phyloP scores from a whole-genome alignment of 2,888 invertebrate genomes.

The Drosophila mettleri region DNA sequence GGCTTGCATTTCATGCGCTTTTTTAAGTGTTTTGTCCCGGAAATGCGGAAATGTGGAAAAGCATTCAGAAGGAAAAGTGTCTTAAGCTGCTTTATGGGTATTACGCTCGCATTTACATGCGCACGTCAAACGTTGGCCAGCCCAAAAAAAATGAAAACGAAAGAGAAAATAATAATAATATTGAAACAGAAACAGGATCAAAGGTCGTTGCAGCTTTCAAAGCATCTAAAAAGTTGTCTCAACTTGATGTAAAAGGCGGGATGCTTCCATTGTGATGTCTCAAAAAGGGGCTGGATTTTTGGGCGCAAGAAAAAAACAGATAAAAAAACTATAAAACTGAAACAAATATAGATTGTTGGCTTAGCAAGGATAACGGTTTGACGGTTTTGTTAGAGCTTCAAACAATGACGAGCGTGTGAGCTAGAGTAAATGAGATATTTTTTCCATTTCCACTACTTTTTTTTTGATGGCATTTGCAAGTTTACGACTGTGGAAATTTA shows the following conservation, averaged over 20 bases:
- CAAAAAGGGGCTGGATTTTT: conserved; percentile 42
- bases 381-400: conserved; percentile 15
- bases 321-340: conserved; percentile 34
- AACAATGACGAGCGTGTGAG: conserved; percentile 55
- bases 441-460: background rate
- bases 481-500: conserved; percentile 3
- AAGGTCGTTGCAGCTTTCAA: conserved; percentile 72
- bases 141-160: conserved; percentile 13
- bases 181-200: conserved; percentile 47
- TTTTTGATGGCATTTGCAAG: background rate
- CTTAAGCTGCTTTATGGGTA: conserved; percentile 78
- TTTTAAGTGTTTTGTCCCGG: conserved; percentile 71
- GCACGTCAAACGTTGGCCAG: conserved; percentile 69
- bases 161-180: conserved; percentile 11
- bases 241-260: conserved; percentile 62
- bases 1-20: conserved; percentile 53
- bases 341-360: conserved; percentile 58
- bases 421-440: conserved; percentile 30
- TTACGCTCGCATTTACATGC: conserved; percentile 72
- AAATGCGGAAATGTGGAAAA: conserved; percentile 50
- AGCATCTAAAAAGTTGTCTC: conserved; percentile 68
- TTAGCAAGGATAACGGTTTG: conserved; percentile 56
- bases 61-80: conserved; percentile 60
- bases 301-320: conserved; percentile 30
- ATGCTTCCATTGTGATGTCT: conserved; percentile 64